These are phyloP conservation scores for Drosophila prolongata DNA, from an alignment of 2,888 invertebrate species.

Conservation along the genomic window DNA sequence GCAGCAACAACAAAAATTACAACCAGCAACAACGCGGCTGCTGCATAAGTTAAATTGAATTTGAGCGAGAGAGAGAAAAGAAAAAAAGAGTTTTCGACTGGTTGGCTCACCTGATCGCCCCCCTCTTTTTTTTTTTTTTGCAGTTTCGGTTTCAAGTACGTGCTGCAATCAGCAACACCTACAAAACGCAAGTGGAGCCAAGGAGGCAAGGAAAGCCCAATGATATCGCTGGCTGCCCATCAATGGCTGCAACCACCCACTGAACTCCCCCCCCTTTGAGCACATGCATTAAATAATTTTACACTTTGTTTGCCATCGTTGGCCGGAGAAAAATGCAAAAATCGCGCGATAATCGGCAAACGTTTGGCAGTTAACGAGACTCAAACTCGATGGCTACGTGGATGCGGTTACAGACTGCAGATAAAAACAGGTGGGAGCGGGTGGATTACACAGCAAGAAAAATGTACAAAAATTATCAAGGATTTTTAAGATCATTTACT, in stretches of 20 bases:
- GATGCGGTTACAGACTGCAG: constrained; percentile 23
- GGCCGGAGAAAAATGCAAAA: constrained; percentile 66
- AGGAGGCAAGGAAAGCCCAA: constrained; percentile 54
- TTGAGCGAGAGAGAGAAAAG: constrained; percentile 52
- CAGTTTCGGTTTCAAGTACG: constrained; percentile 68
- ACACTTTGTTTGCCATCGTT: constrained; percentile 74
- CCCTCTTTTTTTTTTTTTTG: constrained; percentile 1
- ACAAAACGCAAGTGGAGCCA: constrained; percentile 53
- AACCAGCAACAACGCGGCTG: constrained; percentile 60
- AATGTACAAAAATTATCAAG: not conserved
- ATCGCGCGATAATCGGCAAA: constrained; percentile 70
- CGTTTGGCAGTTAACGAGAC: constrained; percentile 78
- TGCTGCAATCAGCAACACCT: constrained; percentile 79
- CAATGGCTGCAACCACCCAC: constrained; percentile 53
- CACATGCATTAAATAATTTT: constrained; percentile 80
- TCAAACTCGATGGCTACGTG: constrained; percentile 56
- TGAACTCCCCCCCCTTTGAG: constrained; percentile 39
- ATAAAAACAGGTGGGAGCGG: constrained; percentile 7
- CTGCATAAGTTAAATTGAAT: constrained; percentile 72
- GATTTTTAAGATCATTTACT: not conserved
- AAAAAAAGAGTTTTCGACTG: constrained; percentile 40
- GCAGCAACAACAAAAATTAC: constrained; percentile 75
- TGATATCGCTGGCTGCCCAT: constrained; percentile 76
- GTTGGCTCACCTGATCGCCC: constrained; percentile 45
- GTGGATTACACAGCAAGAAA: constrained; percentile 10